Percentiles rank a stretch among this genome's conserved stretches.
phyloP scores from a whole-genome alignment of 2,113 vertebrate species.

The Amazona vittata region DNA sequence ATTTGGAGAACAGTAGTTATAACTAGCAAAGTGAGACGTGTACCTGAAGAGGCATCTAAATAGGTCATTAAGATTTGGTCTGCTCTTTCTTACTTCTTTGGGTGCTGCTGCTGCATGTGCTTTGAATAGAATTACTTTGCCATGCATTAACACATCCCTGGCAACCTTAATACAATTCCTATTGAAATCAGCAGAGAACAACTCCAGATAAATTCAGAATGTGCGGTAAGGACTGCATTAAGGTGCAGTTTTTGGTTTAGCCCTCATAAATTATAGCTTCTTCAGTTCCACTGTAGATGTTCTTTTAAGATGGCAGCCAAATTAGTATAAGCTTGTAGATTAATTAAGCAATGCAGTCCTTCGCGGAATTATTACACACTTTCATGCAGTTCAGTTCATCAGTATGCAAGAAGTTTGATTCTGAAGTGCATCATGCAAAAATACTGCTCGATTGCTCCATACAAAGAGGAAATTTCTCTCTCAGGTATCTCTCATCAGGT shows the following conservation, averaged over 20 bases:
- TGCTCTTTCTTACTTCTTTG: background rate
- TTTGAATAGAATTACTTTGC: background rate
- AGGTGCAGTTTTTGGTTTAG: background rate
- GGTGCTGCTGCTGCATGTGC: background rate
- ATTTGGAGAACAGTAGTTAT: background rate
- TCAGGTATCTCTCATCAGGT: background rate
- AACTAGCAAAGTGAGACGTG: background rate
- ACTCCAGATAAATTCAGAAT: background rate
- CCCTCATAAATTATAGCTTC: background rate
- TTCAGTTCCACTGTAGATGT: background rate
- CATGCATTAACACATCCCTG: background rate
- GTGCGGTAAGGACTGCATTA: background rate
- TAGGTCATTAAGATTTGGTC: background rate
- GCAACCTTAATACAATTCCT: background rate
- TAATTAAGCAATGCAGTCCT: background rate
- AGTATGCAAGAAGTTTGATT: background rate
- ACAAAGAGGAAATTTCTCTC: background rate
- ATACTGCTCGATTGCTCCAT: background rate
- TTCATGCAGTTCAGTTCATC: background rate
- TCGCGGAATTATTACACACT: background rate
- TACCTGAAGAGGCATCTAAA: background rate
- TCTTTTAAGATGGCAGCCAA: background rate
- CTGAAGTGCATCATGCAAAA: background rate
- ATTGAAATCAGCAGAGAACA: background rate
- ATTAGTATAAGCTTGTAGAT: background rate